Conservation (phyloP, 2,797 vertebrate species). For the Coendou prehensilis region DNA sequence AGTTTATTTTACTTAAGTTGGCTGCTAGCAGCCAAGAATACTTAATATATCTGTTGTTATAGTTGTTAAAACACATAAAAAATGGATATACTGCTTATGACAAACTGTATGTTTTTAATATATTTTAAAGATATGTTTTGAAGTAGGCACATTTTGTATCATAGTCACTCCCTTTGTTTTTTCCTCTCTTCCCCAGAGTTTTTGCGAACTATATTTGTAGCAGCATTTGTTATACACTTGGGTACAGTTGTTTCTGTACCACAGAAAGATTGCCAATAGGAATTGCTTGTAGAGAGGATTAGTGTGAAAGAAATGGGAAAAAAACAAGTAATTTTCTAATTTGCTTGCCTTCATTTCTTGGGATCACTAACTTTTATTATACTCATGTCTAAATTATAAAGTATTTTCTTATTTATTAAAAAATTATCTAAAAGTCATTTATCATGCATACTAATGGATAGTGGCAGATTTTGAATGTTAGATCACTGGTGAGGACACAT, state of each 20-base stretch:
- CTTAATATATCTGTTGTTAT: not conserved
- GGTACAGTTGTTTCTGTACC: slow-evolving; percentile 59
- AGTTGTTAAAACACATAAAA: slow-evolving; percentile 13
- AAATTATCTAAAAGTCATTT: slow-evolving; percentile 7
- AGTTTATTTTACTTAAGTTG: not conserved
- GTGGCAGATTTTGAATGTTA: not conserved
- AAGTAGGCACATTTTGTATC: not conserved
- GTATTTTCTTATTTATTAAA: slow-evolving; percentile 43
- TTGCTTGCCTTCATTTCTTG: slow-evolving; percentile 44
- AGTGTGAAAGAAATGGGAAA: slow-evolving; percentile 33
- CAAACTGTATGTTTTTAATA: not conserved
- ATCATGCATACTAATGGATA: not conserved
- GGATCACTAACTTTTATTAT: slow-evolving; percentile 43
- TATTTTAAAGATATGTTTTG: slow-evolving; percentile 10
- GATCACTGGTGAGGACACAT: not conserved
- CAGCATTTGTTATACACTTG: slow-evolving; percentile 42
- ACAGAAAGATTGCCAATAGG: slow-evolving; percentile 13
- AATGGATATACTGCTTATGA: not conserved
- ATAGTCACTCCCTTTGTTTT: slow-evolving; percentile 37
- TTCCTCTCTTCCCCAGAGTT: slow-evolving; percentile 24
- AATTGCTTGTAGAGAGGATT: slow-evolving; percentile 56
- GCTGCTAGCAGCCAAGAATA: not conserved
- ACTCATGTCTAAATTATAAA: not conserved
- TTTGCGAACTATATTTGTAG: slow-evolving; percentile 56
- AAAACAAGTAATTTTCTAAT: not conserved